These are phyloP conservation scores for Mus pahari DNA, from an alignment of 2,113 vertebrate genomes.

Conservation along the genomic window DNA sequence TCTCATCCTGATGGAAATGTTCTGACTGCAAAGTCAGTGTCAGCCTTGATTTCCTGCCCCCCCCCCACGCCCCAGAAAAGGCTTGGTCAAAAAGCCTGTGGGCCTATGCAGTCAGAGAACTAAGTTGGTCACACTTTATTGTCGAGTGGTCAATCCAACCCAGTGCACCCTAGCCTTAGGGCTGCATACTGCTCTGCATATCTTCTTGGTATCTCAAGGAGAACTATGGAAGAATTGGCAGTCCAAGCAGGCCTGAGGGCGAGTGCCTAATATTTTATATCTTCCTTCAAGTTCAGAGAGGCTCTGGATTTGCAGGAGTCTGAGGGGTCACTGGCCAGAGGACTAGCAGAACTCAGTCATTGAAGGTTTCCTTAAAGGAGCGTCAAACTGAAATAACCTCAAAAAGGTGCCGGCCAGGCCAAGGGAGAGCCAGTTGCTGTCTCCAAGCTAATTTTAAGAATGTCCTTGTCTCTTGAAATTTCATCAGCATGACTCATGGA, in stretches of 20 bases:
- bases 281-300: not conserved
- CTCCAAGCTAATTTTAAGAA: constrained; percentile 80
- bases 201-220: constrained; percentile 17
- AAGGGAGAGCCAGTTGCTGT: constrained; percentile 63
- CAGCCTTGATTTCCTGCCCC: constrained; percentile 70
- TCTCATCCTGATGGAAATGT: constrained; percentile 67
- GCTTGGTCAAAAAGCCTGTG: constrained; percentile 61
- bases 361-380: not conserved
- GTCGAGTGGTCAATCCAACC: not conserved
- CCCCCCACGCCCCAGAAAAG: not conserved
- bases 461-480: constrained; percentile 75
- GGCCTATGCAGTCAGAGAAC: constrained; percentile 44
- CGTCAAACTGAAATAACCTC: constrained; percentile 60
- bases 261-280: not conserved
- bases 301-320: not conserved
- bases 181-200: not conserved
- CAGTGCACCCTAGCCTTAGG: not conserved
- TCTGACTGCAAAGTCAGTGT: constrained; percentile 69
- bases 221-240: not conserved
- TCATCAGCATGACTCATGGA: constrained; percentile 80
- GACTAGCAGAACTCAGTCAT: not conserved
- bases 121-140: constrained; percentile 25
- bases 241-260: constrained; percentile 39
- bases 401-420: constrained; percentile 38
- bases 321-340: not conserved